These are phyloP conservation scores for Nymphalis polychloros DNA, from an alignment of 2,888 invertebrate genomes.

Conservation along the genomic window DNA sequence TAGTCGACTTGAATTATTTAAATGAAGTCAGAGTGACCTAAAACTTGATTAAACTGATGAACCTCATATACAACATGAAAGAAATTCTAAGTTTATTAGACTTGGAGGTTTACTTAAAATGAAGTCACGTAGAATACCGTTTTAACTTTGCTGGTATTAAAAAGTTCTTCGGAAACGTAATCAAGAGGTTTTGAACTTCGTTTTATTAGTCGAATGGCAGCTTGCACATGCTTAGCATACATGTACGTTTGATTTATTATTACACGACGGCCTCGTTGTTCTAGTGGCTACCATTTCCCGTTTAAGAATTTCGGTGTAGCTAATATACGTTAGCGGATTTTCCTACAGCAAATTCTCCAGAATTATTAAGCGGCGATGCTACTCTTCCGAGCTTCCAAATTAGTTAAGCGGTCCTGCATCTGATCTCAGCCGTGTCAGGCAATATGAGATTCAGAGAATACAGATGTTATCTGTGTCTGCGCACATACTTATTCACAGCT, in stretches of 20 bases:
- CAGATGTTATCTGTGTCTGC: too few species aligned
- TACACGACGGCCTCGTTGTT: neutral
- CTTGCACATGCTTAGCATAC: neutral
- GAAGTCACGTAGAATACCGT: slow-evolving; percentile 6
- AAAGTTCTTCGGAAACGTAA: neutral
- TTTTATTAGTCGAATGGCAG: neutral
- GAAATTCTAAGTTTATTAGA: neutral
- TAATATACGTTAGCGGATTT: too few species aligned
- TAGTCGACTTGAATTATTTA: neutral
- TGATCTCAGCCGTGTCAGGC: too few species aligned
- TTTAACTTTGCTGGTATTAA: neutral
- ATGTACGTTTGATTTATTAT: neutral
- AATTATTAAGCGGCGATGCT: too few species aligned
- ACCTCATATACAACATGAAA: neutral
- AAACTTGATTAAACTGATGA: too few species aligned
- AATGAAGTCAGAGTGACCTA: neutral
- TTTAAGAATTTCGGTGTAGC: too few species aligned
- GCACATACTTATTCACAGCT: too few species aligned
- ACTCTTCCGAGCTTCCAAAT: too few species aligned
- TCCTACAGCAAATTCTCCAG: too few species aligned
- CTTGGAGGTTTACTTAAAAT: neutral
- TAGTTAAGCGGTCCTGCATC: too few species aligned
- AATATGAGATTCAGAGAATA: too few species aligned
- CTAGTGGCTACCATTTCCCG: too few species aligned
- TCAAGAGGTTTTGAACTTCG: neutral